Conservation (phyloP, 92 coral and sea anemone genomes). For the Zoanthus gigantus region DNA sequence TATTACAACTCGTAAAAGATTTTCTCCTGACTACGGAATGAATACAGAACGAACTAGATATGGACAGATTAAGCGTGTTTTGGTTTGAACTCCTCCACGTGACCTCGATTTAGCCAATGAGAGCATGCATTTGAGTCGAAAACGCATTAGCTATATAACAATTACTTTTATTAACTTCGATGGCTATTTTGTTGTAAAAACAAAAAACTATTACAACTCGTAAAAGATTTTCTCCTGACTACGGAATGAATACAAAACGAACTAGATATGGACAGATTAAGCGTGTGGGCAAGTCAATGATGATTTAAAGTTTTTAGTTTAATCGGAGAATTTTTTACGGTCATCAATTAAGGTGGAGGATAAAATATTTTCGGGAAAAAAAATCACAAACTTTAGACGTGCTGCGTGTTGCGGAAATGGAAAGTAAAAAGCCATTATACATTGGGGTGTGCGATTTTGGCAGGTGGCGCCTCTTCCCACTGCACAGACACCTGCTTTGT, state of each 20-base stretch:
- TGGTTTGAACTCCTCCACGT: too few species aligned
- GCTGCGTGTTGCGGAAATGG: background rate
- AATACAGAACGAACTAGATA: background rate
- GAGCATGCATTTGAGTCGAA: too few species aligned
- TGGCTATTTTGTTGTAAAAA: too few species aligned
- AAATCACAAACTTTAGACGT: background rate
- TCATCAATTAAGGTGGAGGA: too few species aligned
- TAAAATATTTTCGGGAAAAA: background rate
- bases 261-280: background rate
- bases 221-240: too few species aligned
- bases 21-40: background rate
- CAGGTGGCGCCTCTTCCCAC: slow-evolving; percentile 5
- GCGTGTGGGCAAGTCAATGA: background rate
- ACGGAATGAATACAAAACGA: background rate
- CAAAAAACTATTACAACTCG: too few species aligned
- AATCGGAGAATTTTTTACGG: background rate
- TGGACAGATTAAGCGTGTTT: background rate
- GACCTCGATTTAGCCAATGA: too few species aligned
- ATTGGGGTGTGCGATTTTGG: background rate
- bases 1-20: too few species aligned
- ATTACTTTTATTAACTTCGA: too few species aligned
- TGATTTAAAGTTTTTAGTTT: background rate
- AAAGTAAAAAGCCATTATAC: background rate
- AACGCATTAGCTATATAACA: too few species aligned
- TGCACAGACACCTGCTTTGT: slow-evolving; percentile 24